Percentiles rank a stretch among this genome's conserved stretches.
Evolutionary conservation across 92 coral and sea anemone genomes (phyloP).

Genomic region (Palythoa grandiflora): DNA sequence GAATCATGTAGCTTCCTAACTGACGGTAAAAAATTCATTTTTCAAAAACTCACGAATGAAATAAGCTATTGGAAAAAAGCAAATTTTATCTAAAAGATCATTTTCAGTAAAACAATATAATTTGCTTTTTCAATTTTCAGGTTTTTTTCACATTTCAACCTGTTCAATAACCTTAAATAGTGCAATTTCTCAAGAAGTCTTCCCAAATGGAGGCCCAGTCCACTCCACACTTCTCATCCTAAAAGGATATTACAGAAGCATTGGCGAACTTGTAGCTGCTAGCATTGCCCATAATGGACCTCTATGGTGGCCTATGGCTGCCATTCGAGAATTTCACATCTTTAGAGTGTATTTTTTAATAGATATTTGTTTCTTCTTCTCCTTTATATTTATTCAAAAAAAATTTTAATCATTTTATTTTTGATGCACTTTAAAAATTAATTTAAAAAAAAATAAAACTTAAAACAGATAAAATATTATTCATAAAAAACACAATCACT

Average conservation of each 20-base stretch:
- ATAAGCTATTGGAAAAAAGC: too few relatives aligned
- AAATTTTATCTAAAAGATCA: too few relatives aligned
- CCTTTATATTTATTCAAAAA: not conserved
- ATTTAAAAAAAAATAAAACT: not conserved
- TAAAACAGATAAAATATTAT: not conserved
- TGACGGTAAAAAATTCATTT: too few relatives aligned
- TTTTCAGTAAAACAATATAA: too few relatives aligned
- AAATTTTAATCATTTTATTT: not conserved
- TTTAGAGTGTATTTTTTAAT: not conserved
- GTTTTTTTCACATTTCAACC: too few relatives aligned
- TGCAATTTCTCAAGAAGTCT: conserved; percentile 33
- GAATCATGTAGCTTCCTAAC: too few relatives aligned
- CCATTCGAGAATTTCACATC: not conserved
- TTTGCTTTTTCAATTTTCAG: too few relatives aligned
- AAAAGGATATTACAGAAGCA: conserved; percentile 46
- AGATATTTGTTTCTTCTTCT: not conserved
- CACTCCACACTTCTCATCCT: conserved; percentile 42
- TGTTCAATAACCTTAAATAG: too few relatives aligned
- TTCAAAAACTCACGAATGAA: too few relatives aligned
- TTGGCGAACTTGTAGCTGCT: conserved; percentile 53
- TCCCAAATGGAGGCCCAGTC: conserved; percentile 60
- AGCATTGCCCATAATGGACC: conserved; percentile 59
- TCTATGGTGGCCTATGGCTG: too few relatives aligned
- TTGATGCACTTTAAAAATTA: conserved; percentile 5
- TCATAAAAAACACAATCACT: not conserved